Percentiles rank a stretch among this genome's conserved stretches.
phyloP scores from a whole-genome alignment of 2,113 vertebrate genomes.

The Grus americana region DNA sequence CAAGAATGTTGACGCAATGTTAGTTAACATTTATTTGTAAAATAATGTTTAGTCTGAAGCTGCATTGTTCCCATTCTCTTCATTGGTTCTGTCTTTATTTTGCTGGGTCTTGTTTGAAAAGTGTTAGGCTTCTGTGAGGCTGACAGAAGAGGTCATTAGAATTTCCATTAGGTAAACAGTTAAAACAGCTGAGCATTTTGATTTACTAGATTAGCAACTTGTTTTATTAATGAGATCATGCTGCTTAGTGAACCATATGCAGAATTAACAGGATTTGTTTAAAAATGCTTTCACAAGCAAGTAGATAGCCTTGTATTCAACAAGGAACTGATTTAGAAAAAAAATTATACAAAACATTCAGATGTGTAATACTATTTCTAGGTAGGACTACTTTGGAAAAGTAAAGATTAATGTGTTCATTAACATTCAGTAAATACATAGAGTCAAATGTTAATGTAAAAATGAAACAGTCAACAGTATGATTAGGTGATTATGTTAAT shows the following conservation, averaged over 20 bases:
- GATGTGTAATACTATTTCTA: background rate
- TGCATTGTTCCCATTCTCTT: background rate
- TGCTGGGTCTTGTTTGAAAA: background rate
- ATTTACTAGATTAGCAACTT: slow-evolving; percentile 55
- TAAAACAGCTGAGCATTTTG: slow-evolving; percentile 51
- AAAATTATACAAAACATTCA: slow-evolving; percentile 3
- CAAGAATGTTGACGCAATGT: background rate
- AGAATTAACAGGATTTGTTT: slow-evolving; percentile 63
- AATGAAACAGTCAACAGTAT: slow-evolving; percentile 21
- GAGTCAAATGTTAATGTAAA: slow-evolving; percentile 35
- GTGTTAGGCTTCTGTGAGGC: background rate
- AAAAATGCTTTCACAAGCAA: slow-evolving; percentile 51
- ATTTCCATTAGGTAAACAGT: slow-evolving; percentile 41
- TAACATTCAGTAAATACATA: slow-evolving; percentile 14
- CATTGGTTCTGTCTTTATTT: background rate
- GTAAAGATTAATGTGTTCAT: slow-evolving; percentile 26
- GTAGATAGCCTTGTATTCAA: slow-evolving; percentile 11
- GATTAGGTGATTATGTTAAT: slow-evolving; percentile 35
- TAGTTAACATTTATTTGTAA: background rate
- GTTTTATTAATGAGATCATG: slow-evolving; percentile 50
- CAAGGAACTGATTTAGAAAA: slow-evolving; percentile 30
- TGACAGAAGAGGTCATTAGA: slow-evolving; percentile 42
- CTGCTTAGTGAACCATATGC: slow-evolving; percentile 49
- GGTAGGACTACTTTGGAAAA: background rate
- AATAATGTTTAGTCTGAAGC: background rate